Conservation (phyloP, 2,888 invertebrate genomes). For the Acanthosepion lycidas region DNA sequence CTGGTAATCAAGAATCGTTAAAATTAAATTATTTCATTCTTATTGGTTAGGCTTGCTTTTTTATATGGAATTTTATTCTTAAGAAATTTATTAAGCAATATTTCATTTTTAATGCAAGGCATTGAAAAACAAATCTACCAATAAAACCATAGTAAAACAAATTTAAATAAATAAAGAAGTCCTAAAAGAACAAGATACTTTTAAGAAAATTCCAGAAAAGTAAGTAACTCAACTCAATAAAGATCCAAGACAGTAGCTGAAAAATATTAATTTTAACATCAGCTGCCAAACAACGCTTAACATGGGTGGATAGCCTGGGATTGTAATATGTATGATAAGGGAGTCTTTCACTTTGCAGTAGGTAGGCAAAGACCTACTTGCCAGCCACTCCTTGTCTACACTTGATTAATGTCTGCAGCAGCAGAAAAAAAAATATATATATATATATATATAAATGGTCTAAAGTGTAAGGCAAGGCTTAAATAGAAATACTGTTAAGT, state of each 20-base stretch:
- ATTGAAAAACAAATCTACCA: too few species aligned
- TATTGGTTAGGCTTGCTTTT: too few species aligned
- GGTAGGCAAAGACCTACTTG: not conserved
- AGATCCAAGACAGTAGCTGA: not conserved
- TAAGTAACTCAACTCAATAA: not conserved
- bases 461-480: not conserved
- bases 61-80: too few species aligned
- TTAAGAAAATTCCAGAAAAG: too few species aligned
- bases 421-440: not conserved
- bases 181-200: too few species aligned
- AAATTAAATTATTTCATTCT: too few species aligned
- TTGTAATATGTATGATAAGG: not conserved
- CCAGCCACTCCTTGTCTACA: not conserved
- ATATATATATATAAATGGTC: not conserved
- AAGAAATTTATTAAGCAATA: too few species aligned
- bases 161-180: too few species aligned
- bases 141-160: too few species aligned
- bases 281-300: not conserved
- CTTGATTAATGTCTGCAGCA: not conserved
- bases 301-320: too few species aligned
- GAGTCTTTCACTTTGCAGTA: not conserved
- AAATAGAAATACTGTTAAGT: not conserved
- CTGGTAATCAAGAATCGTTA: too few species aligned
- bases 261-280: not conserved
- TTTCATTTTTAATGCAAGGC: too few species aligned